Evolutionary conservation across 1,140 invertebrate genomes (phyloP).

Genomic region (Hermatobates lingyangjiaoensis): DNA sequence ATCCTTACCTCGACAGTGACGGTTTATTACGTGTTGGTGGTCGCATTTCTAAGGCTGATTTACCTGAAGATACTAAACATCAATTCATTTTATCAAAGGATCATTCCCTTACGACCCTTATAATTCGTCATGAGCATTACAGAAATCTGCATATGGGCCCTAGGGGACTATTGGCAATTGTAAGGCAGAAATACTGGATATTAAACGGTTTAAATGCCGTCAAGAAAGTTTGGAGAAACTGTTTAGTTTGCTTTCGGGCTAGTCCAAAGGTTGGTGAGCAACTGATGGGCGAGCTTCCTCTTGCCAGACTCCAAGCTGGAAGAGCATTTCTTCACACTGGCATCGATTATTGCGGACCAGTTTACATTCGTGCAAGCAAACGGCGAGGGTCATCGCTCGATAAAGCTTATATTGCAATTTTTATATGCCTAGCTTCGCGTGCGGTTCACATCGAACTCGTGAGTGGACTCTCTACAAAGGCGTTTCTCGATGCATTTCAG

Average conservation of each 20-base stretch:
- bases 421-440: constrained; percentile 21
- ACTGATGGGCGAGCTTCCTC: neutral
- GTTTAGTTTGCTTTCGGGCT: neutral
- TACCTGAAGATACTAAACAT: constrained; percentile 17
- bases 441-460: constrained; percentile 23
- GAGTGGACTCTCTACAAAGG: constrained; percentile 17
- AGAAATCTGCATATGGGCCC: constrained; percentile 17
- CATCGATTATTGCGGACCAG: constrained; percentile 11
- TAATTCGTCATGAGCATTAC: constrained; percentile 17
- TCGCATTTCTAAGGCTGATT: constrained; percentile 19
- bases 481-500: constrained; percentile 19
- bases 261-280: neutral
- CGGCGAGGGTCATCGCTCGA: constrained; percentile 16
- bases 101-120: constrained; percentile 15
- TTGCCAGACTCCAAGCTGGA: neutral
- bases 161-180: neutral
- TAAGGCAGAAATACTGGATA: neutral
- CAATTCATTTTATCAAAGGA: constrained; percentile 20
- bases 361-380: constrained; percentile 9
- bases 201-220: neutral
- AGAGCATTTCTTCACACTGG: neutral
- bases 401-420: constrained; percentile 22
- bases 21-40: constrained; percentile 25
- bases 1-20: constrained; percentile 23
- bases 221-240: neutral